These are phyloP conservation scores for Euwallacea fornicatus DNA, from an alignment of 1,140 invertebrate species.

Conservation along the genomic window DNA sequence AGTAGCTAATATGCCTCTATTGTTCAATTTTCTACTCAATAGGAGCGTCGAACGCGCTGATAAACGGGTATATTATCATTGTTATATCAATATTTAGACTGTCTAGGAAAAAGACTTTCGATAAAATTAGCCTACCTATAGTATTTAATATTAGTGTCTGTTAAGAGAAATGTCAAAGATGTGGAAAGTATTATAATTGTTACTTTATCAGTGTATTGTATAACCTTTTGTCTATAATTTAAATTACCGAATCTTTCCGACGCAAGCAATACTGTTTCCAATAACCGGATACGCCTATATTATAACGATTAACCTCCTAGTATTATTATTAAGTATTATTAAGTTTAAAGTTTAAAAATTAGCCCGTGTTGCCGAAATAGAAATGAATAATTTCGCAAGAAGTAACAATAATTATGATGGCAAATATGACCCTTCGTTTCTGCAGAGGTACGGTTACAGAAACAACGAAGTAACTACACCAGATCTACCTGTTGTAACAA, in stretches of 20 bases:
- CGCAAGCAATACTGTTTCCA: constrained; percentile 32
- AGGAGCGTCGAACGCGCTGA: constrained; percentile 1
- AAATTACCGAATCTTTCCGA: constrained; percentile 22
- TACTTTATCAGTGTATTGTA: constrained; percentile 33
- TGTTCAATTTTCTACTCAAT: constrained; percentile 35
- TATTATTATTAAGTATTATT: too few relatives aligned
- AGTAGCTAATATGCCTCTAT: constrained; percentile 23
- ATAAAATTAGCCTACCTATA: constrained; percentile 11
- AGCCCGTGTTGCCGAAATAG: too few relatives aligned
- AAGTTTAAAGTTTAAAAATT: too few relatives aligned
- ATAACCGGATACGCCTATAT: constrained; percentile 10
- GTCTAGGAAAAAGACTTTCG: constrained; percentile 33
- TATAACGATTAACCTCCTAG: too few relatives aligned
- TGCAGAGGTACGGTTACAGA: too few relatives aligned
- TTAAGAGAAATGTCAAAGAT: constrained; percentile 27
- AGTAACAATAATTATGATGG: too few relatives aligned
- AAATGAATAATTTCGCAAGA: too few relatives aligned
- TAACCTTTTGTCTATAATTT: constrained; percentile 33
- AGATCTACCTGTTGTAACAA: too few relatives aligned
- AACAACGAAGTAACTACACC: too few relatives aligned
- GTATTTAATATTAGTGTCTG: constrained; percentile 33
- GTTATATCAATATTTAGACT: constrained; percentile 36
- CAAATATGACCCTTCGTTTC: too few relatives aligned
- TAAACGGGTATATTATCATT: constrained; percentile 33
- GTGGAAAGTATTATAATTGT: constrained; percentile 31